A percentile compares a stretch with the other conserved stretches of the same genome.
These are phyloP conservation scores for Bathynomus jamesi DNA, from an alignment of 1,140 invertebrate species.

Conservation along the genomic window DNA sequence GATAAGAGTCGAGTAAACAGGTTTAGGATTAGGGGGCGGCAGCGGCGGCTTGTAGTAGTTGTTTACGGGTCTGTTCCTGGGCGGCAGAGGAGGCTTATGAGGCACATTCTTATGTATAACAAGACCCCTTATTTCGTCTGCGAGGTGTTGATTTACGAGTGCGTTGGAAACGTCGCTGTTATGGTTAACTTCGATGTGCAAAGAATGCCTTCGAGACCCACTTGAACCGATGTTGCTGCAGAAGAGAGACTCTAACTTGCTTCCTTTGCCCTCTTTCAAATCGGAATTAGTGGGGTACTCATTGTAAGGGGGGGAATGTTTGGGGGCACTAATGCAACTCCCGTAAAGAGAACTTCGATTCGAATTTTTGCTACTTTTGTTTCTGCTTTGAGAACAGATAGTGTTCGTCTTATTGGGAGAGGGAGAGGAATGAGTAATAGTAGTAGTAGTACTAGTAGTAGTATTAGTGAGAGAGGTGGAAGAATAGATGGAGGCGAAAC, in stretches of 20 bases:
- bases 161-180: background rate
- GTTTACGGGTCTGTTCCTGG: slow-evolving; percentile 27
- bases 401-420: no score
- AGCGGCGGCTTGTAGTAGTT: slow-evolving; percentile 23
- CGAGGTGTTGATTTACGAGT: background rate
- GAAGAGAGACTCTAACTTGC: no score
- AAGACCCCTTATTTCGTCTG: background rate
- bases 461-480: no score
- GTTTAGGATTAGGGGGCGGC: slow-evolving; percentile 8
- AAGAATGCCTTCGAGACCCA: background rate
- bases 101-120: slow-evolving; percentile 37
- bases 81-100: slow-evolving; percentile 31
- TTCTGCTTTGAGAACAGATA: no score
- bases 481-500: no score
- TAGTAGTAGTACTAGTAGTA: no score
- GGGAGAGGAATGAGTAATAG: no score
- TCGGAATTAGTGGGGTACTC: background rate
- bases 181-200: background rate
- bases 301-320: background rate
- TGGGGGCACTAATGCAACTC: no score
- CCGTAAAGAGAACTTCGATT: no score
- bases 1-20: background rate
- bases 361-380: no score
- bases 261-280: no score
- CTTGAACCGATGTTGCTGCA: no score